Base-by-base conservation (phyloP, 2,888 invertebrate species). In the Perizoma flavofasciatum region DNA sequence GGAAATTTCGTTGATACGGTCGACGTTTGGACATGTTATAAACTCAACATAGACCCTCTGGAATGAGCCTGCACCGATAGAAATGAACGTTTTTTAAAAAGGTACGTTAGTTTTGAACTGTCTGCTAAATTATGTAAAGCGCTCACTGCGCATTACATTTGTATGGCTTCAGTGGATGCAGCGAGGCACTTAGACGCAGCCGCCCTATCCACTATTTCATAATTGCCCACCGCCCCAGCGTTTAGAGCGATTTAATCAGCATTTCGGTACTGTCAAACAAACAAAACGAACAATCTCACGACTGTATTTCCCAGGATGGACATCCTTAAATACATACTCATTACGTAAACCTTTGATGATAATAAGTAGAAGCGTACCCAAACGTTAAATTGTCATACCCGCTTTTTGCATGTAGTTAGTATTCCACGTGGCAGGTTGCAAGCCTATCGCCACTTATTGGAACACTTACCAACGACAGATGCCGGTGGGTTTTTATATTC, bases 181-280 rank as follows among this genome's bases (percentile, higher is more conserved):
- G 67, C 33, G 49, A 49, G 50, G 68, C 68, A 71, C 67, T 71
- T 69, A 70, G 64, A 61, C 59, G 65, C 70, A 72, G 68, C 63
- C 66, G 61, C 60, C 44, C 55, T 52, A 58, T 62, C 56, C 58
- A 52, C 65, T 68, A 67, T 67, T 72, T 70, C 63, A 70, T 70
- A 68, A 72, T 70, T 67, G 65, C 63, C 63, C 44, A 22, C 32
- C 40, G 10, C 39, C 5, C 22, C 6, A 10, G 22, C 5, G 41
- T 5, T 37, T 6, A 47, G 47, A 55, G 49, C 49, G 35, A 49
- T 59, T 59, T 45, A 48, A 47, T 59, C 45, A 46, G 39, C 49
- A 11, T 58, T 48, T 48, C 35, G 4, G 40, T 46, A 10, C n/a
- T 41, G 10, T 10, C 10, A 41, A 40, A 10, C 6, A 22, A 22